Evolutionary conservation across 2,888 invertebrate species (phyloP), one percentile per base, ranked within the genome.

Genomic region (Phytoseiulus persimilis): DNA sequence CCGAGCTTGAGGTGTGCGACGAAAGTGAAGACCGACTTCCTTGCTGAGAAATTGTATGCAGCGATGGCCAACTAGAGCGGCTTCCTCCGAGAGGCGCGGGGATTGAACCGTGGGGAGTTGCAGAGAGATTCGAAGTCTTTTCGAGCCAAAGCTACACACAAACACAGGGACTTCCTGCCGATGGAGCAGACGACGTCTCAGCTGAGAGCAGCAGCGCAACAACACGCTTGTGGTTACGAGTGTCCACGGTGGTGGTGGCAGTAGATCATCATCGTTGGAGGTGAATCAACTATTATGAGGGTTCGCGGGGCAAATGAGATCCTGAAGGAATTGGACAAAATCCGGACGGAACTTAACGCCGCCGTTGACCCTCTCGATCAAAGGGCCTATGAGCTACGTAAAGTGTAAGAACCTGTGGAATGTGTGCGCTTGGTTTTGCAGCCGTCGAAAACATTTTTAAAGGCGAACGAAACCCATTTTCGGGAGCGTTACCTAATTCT

Each of bases 341-440:
- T 45, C n/a, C 32, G 45, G 45, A 33, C 32, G 33, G 87, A 87
- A 33, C 33, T 87, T n/a, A 45, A 45, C 9, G 87, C 87, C 6
- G 32, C 87, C n/a, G 45, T 39, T 28, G 87, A 87, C 87, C 39
- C 87, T n/a, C 87, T 87, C 18, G 32, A 45, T 32, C 39, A 33
- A n/a, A 45, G 87, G 6, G 23, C 87, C 33, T 31, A 87, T 39
- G 87, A 87, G 45, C 33, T 87, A 33, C 87, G 87, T 39, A 87
- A 33, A 45, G 87, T 28, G 87, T 87, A 33, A 87, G 87, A 31
- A 84, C 84, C 32, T 32, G 84, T 84, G 84, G 32, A 84, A 84
- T 32, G 33, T 18, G 11, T 14, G 84, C 31, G 18, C 6, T 23
- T 33, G 84, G 11, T 23, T n/a, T 32, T 14, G 31, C 5, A 32